Conservation (phyloP, 2,113 vertebrate genomes). For the Paracanthobrama guichenoti region DNA sequence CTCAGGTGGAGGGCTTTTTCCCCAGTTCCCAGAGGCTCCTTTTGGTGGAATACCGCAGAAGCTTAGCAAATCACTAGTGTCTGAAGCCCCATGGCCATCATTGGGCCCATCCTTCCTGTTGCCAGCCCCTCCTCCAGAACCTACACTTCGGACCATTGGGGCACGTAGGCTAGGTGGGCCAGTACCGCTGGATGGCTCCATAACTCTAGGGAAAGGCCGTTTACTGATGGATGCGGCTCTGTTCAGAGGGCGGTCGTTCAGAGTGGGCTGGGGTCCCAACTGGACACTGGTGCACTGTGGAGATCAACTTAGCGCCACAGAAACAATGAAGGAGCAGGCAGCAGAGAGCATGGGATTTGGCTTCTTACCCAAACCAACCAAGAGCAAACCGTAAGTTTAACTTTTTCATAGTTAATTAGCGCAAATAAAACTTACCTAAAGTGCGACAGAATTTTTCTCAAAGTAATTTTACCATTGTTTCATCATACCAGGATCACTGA, state of each 20-base stretch:
- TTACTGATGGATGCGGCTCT: conserved; percentile 89
- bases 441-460: background rate
- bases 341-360: conserved; percentile 74
- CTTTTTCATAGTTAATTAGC: background rate
- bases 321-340: conserved; percentile 42
- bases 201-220: conserved; percentile 79
- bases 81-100: conserved; percentile 65
- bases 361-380: conserved; percentile 77
- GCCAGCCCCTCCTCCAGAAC: conserved; percentile 70
- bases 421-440: background rate
- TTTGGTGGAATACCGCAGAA: conserved; percentile 46
- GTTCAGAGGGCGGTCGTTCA: conserved; percentile 88
- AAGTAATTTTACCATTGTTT: background rate
- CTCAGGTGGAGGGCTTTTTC: conserved; percentile 58
- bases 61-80: background rate
- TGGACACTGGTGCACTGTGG: conserved; percentile 87
- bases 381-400: conserved; percentile 81
- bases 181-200: conserved; percentile 80
- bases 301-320: conserved; percentile 62
- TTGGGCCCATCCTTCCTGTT: conserved; percentile 69
- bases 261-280: conserved; percentile 91
- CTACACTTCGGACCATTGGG: conserved; percentile 79
- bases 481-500: conserved; percentile 76
- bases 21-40: conserved; percentile 64
- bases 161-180: conserved; percentile 79